Evolutionary conservation across 2,888 invertebrate species (phyloP).

Genomic region (Lypha dubia): DNA sequence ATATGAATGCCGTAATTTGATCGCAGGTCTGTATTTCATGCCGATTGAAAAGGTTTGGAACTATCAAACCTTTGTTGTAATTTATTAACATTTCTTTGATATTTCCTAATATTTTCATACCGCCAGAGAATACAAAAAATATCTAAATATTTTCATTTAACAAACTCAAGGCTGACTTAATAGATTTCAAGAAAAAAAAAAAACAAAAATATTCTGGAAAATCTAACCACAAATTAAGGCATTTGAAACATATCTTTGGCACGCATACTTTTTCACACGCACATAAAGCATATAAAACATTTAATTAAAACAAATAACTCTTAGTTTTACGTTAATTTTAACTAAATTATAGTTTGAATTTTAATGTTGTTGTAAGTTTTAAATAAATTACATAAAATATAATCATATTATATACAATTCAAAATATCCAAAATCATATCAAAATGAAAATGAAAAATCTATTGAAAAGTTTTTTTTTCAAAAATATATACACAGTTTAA

Average conservation of each 20-base stretch:
- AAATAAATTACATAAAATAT: conserved; percentile 10
- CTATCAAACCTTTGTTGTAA: too few species aligned
- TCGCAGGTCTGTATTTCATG: too few species aligned
- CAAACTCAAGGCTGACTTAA: neutral
- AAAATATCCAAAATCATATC: conserved; percentile 59
- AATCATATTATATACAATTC: neutral
- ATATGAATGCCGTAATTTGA: too few species aligned
- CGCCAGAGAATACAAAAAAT: too few species aligned
- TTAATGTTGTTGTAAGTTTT: conserved; percentile 18
- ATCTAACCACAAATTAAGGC: neutral
- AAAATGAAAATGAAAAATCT: conserved; percentile 60
- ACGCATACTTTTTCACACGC: too few species aligned
- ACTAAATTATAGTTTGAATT: conserved; percentile 25
- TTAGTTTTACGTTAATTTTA: conserved; percentile 14
- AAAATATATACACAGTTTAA: neutral
- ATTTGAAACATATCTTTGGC: neutral
- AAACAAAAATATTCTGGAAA: neutral
- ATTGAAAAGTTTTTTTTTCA: neutral
- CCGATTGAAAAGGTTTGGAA: too few species aligned
- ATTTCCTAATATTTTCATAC: too few species aligned
- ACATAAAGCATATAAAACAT: conserved; percentile 10
- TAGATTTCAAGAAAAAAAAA: neutral
- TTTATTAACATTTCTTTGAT: too few species aligned
- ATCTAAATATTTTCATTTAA: too few species aligned
- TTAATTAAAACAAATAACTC: conserved; percentile 1